These are phyloP conservation scores for Perca schrenkii DNA, from an alignment of 2,113 vertebrate species.

Conservation along the genomic window DNA sequence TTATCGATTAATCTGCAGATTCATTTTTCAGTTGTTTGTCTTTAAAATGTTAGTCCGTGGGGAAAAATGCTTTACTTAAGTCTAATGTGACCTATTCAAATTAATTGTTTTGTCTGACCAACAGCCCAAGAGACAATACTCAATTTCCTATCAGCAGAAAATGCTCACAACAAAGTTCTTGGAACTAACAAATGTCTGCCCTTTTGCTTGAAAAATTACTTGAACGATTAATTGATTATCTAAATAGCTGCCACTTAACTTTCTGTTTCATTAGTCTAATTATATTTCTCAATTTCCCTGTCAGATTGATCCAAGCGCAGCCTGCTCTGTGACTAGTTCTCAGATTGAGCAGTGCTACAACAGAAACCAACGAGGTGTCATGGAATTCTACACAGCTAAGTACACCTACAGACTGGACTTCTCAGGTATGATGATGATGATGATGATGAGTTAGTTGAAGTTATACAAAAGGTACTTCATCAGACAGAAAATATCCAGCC, in stretches of 20 bases:
- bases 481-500: neutral
- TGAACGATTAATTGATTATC: too few species aligned
- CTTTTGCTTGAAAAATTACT: neutral
- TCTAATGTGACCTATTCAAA: neutral
- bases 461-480: neutral
- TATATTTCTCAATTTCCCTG: constrained; percentile 41
- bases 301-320: constrained; percentile 91
- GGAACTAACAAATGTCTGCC: neutral
- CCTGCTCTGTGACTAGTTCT: constrained; percentile 93
- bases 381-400: constrained; percentile 95
- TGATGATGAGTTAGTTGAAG: constrained; percentile 3
- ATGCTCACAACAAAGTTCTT: too few species aligned
- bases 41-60: neutral
- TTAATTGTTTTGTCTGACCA: neutral
- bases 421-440: constrained; percentile 83
- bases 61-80: too few species aligned
- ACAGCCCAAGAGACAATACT: neutral
- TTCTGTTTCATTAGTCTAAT: neutral
- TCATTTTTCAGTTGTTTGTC: neutral
- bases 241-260: neutral
- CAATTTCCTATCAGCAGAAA: neutral
- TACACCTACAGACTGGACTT: constrained; percentile 96
- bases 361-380: constrained; percentile 89
- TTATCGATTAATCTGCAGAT: neutral
- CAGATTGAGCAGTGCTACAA: constrained; percentile 95